These are phyloP conservation scores for Apantesis nais DNA, from an alignment of 2,888 invertebrate genomes.

Conservation along the genomic window DNA sequence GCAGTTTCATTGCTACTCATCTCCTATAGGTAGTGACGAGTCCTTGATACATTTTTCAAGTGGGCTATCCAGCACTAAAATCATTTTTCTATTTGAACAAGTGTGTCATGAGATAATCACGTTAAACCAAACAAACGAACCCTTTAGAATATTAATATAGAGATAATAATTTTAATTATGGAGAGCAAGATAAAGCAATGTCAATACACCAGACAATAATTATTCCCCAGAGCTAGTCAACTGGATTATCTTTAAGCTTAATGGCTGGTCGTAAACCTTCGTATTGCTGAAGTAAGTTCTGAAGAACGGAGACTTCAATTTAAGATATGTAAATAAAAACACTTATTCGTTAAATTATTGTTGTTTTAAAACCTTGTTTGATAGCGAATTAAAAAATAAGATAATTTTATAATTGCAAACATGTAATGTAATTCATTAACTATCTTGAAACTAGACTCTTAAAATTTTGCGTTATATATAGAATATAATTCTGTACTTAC, in stretches of 20 bases:
- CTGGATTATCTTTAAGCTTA: constrained; percentile 38
- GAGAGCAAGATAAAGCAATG: neutral
- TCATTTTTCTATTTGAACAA: too few species aligned
- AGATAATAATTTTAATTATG: neutral
- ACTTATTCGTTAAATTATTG: neutral
- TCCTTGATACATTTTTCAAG: too few species aligned
- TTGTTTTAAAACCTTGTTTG: neutral
- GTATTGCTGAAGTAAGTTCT: constrained; percentile 15
- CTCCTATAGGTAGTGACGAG: too few species aligned
- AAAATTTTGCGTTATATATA: too few species aligned
- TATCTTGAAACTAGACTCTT: neutral
- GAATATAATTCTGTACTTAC: too few species aligned
- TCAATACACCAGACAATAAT: constrained; percentile 5
- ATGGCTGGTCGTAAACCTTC: constrained; percentile 37
- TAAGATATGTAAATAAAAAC: constrained; percentile 17
- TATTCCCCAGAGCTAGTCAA: constrained; percentile 6
- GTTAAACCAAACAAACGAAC: too few species aligned
- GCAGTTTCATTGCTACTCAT: too few species aligned
- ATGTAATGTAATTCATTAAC: neutral
- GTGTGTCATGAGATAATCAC: too few species aligned
- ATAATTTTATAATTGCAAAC: neutral
- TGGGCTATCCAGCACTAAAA: too few species aligned
- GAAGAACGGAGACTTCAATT: neutral
- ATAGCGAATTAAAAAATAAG: neutral
- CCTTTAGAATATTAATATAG: too few species aligned